These are phyloP conservation scores for Lepidotrigona ventralis DNA, from an alignment of 1,140 invertebrate genomes.

Conservation along the genomic window DNA sequence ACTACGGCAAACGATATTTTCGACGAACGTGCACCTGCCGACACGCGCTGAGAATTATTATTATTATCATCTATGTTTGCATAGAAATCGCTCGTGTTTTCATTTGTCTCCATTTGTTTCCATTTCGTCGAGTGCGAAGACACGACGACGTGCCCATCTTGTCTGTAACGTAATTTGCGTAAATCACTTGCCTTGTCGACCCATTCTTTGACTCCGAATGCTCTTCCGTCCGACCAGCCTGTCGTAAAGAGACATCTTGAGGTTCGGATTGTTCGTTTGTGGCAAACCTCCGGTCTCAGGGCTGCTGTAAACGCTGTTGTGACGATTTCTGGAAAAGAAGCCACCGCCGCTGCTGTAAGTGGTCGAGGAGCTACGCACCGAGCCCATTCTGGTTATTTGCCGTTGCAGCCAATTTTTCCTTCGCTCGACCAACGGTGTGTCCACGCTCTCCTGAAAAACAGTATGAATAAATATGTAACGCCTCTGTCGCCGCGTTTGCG, in stretches of 20 bases:
- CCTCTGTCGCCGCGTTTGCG: not conserved
- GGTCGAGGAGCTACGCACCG: constrained; percentile 89
- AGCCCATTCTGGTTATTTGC: constrained; percentile 90
- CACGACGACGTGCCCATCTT: too few relatives aligned
- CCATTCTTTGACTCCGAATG: constrained; percentile 84
- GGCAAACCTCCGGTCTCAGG: constrained; percentile 84
- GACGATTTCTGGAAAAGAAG: constrained; percentile 86
- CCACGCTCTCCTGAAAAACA: constrained; percentile 88
- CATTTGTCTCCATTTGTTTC: too few relatives aligned
- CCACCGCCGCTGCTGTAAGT: constrained; percentile 89
- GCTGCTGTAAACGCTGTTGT: constrained; percentile 89
- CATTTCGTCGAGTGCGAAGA: not conserved
- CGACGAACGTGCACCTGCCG: not conserved
- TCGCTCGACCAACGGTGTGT: constrained; percentile 90
- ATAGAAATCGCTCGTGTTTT: not conserved
- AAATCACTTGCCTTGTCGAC: constrained; percentile 82
- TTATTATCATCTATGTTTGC: not conserved
- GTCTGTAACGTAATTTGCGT: not conserved
- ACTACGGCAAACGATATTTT: not conserved
- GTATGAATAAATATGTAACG: too few relatives aligned
- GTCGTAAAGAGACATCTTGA: constrained; percentile 90
- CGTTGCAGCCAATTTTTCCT: constrained; percentile 93
- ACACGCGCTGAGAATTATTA: not conserved
- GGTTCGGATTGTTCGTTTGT: constrained; percentile 75
- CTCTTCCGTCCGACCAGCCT: constrained; percentile 90